Percentiles rank a stretch among this genome's conserved stretches.
phyloP scores from a whole-genome alignment of 2,888 invertebrate genomes.

The Rapana venosa region DNA sequence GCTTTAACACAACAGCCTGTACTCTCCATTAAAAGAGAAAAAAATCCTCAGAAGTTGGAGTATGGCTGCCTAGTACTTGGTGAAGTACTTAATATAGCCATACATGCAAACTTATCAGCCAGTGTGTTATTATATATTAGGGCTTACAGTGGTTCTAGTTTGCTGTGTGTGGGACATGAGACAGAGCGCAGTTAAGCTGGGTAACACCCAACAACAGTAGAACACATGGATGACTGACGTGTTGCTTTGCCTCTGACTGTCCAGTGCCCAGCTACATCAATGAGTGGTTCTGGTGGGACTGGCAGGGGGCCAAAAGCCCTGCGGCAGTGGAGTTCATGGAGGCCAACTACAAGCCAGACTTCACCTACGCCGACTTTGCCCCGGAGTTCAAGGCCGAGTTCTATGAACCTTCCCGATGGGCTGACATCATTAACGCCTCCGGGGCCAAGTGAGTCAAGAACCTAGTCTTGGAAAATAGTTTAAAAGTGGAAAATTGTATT shows the following conservation, averaged over 20 bases:
- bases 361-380: slow-evolving; percentile 95
- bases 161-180: too few relatives aligned
- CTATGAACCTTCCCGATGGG: slow-evolving; percentile 91
- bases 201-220: too few relatives aligned
- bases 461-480: neutral
- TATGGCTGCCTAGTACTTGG: too few relatives aligned
- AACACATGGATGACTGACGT: too few relatives aligned
- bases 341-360: slow-evolving; percentile 89
- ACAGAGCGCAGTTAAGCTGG: too few relatives aligned
- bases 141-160: too few relatives aligned
- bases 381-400: slow-evolving; percentile 90
- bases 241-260: slow-evolving; percentile 36
- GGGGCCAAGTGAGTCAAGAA: slow-evolving; percentile 84
- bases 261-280: slow-evolving; percentile 91
- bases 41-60: too few relatives aligned
- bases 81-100: too few relatives aligned
- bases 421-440: slow-evolving; percentile 87
- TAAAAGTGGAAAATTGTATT: neutral
- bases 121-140: too few relatives aligned
- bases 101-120: too few relatives aligned
- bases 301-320: slow-evolving; percentile 52
- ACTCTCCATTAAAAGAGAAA: too few relatives aligned
- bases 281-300: slow-evolving; percentile 73
- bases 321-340: slow-evolving; percentile 84
- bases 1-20: too few relatives aligned